Evolutionary conservation across 2,888 invertebrate species (phyloP), one percentile per base, ranked within the genome.

Genomic region (Luperina nickerlii): DNA sequence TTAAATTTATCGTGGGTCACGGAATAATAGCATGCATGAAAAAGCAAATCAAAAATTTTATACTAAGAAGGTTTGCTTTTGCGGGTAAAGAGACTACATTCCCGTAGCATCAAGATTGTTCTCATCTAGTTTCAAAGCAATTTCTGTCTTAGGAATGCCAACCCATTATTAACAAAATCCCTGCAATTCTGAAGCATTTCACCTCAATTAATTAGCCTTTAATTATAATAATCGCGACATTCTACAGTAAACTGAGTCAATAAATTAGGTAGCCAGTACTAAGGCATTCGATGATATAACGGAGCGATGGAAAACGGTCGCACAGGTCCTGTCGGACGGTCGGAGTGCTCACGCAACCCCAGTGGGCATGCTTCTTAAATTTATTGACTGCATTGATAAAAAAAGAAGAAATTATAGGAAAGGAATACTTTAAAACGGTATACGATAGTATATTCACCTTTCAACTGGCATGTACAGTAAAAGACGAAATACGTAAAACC

Each of bases 321-420:
- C 72, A 66, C 15, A 27, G 62, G 74, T 79, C 76, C 68, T 75
- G 67, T 78, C 75, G 54, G 45, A 73, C 27, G 60, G 69, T 74
- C 60, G 32, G 18, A 9, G 60, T 69, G 71, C 81, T 84, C 88
- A 89, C 88, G 88, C 86, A 67, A 86, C 67, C n/a, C 63, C 13
- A 70, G 51, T 80, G 79, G 74, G 85, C 72, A 60, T 67, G 74
- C 57, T 75, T 42, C 76, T 70, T 67, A 66, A 79, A 80, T 86
- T 86, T 78, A 79, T 70, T 66, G 45, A 9, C 9, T 60, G 20
- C 6, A 63, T 65, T 13, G 1, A 65, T 72, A 57, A 73, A 7
- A 38, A 18, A 68, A 38, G 32, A 76, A 24, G 42, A 51, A 57
- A 68, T 48, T 20, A 32, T 63, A 20, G 1, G 2, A 62, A 9